Base-by-base conservation (phyloP, 2,888 invertebrate species). In the Hydrotaea cyrtoneurina region DNA sequence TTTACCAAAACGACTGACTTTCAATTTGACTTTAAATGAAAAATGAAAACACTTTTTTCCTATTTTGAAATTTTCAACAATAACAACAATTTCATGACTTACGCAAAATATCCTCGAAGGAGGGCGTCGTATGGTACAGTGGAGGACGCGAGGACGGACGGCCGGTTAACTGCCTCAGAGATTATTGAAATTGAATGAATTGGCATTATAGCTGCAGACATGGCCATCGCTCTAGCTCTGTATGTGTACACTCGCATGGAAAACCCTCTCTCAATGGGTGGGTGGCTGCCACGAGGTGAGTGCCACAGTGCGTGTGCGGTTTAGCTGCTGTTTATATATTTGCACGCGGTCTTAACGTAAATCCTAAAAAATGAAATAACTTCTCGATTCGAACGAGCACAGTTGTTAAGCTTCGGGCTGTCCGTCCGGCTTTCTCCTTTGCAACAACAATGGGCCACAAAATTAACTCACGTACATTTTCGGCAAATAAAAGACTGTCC, bases 281-380 rank as follows among this genome's bases (percentile, higher is more conserved):
- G 72, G 53, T 66, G 39, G 19, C 17, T 55, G 55, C 21, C 5
- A 19, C 36, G 36, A 69, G 74, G 71, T 73, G 69, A 76, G 7
- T 64, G 55, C 5, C 23, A 46, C 31, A 50, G 46, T 11, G 71
- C 26, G 50, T 53, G 71, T 57, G 73, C 23, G 39, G 73, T 59
- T 36, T 80, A 39, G 55, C n/a, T 75, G 75, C 36, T 72, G 66
- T 81, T 78, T 76, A 39, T 64, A 77, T 77, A 79, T 85, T 77
- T 82, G 85, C 85, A 85, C 79, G 80, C 76, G 73, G 84, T 79
- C 81, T 85, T 82, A 82, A 76, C 74, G 74, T 79, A 82, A 82
- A 85, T 85, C 85, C 77, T 85, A 85, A 85, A 85, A 85, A 85
- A 85, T 85, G 79, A 85, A 85, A 82, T 85, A 82, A 79, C 82